Percentiles rank a stretch among this genome's conserved stretches.
Conservation (phyloP, 2,888 invertebrate genomes). For the Chloromyia formosa region DNA sequence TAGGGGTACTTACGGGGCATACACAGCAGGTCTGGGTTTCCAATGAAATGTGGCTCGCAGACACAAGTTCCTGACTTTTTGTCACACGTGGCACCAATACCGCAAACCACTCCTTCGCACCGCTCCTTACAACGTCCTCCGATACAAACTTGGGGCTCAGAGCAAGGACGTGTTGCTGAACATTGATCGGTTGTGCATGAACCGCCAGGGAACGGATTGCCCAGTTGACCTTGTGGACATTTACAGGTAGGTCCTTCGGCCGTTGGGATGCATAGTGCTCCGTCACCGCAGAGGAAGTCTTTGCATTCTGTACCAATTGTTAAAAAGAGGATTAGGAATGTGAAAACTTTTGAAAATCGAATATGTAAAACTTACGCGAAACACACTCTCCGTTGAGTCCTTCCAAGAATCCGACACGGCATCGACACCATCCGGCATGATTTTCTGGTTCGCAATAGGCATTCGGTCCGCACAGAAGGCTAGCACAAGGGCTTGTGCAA, state of each 20-base stretch:
- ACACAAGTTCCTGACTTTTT: slow-evolving; percentile 82
- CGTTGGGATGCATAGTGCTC: slow-evolving; percentile 87
- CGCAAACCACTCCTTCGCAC: slow-evolving; percentile 87
- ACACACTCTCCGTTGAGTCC: slow-evolving; percentile 83
- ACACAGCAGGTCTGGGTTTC: slow-evolving; percentile 88
- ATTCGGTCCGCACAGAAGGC: slow-evolving; percentile 81
- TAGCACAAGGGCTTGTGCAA: slow-evolving; percentile 83
- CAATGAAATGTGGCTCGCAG: slow-evolving; percentile 86
- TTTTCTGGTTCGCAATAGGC: slow-evolving; percentile 88
- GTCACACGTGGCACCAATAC: slow-evolving; percentile 88
- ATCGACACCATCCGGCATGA: slow-evolving; percentile 89
- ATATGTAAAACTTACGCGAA: slow-evolving; percentile 70
- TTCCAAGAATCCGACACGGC: slow-evolving; percentile 83
- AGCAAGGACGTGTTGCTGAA: slow-evolving; percentile 79
- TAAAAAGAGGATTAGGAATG: slow-evolving; percentile 31
- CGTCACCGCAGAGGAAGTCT: slow-evolving; percentile 77
- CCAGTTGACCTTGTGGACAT: slow-evolving; percentile 85
- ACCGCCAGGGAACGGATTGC: slow-evolving; percentile 93
- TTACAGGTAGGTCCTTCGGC: slow-evolving; percentile 87
- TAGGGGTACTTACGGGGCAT: slow-evolving; percentile 82
- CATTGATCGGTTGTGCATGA: slow-evolving; percentile 84
- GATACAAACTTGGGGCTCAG: slow-evolving; percentile 82
- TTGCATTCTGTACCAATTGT: slow-evolving; percentile 59
- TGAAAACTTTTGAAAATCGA: slow-evolving; percentile 23
- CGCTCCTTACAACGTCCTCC: slow-evolving; percentile 88